Evolutionary conservation across 2,888 invertebrate species (phyloP).

Genomic region (Zonitis immaculata): DNA sequence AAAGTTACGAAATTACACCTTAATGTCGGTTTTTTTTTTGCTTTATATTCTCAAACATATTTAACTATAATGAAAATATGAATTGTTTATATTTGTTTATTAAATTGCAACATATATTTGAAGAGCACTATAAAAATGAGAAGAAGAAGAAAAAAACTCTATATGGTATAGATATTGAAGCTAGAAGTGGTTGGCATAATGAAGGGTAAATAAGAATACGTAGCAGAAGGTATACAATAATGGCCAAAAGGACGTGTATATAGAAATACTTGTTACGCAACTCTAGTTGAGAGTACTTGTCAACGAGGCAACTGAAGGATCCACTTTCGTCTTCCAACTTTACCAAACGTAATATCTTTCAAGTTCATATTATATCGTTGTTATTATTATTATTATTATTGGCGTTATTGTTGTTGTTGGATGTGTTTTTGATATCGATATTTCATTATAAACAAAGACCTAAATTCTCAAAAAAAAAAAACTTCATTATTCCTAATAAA

Average conservation of each 20-base stretch:
- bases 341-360: conserved; percentile 15
- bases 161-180: neutral
- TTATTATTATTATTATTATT: neutral
- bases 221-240: conserved; percentile 4
- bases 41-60: no score
- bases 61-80: no score
- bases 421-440: neutral
- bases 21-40: neutral
- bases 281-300: conserved; percentile 26
- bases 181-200: neutral
- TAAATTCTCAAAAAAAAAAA: neutral
- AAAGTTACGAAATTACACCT: neutral
- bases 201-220: conserved; percentile 5
- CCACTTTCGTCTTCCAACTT: conserved; percentile 23
- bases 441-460: neutral
- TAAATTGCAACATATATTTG: neutral
- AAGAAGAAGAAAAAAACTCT: neutral
- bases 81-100: neutral
- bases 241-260: conserved; percentile 17
- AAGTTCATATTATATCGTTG: conserved; percentile 9
- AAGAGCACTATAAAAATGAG: neutral
- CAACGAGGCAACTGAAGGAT: conserved; percentile 26
- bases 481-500: no score
- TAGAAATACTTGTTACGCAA: conserved; percentile 28
- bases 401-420: neutral